Conservation (phyloP, 2,888 invertebrate species). For the Amblyjoppa proteus region DNA sequence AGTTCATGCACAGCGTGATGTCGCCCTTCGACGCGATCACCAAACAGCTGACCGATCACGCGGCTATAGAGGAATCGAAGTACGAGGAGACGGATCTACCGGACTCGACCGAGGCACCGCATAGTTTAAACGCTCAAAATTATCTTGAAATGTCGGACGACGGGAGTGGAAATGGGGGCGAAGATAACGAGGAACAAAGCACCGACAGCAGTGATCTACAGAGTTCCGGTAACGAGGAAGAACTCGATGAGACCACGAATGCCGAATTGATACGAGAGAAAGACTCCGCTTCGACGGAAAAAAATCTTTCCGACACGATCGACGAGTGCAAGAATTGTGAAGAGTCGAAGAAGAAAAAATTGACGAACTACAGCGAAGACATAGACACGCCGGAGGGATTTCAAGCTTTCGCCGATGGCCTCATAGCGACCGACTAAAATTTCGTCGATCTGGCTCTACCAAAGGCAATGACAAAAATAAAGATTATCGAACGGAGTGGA, state of each 20-base stretch:
- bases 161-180: slow-evolving; percentile 12
- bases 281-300: slow-evolving; percentile 56
- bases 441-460: neutral
- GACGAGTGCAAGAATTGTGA: slow-evolving; percentile 52
- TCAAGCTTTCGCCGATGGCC: slow-evolving; percentile 77
- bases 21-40: slow-evolving; percentile 79
- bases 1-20: slow-evolving; percentile 76
- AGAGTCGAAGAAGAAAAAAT: slow-evolving; percentile 36
- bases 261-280: slow-evolving; percentile 66
- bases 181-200: slow-evolving; percentile 52
- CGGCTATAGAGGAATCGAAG: slow-evolving; percentile 75
- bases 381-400: slow-evolving; percentile 79
- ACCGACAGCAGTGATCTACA: neutral
- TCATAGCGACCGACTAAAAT: slow-evolving; percentile 73
- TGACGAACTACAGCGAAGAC: slow-evolving; percentile 63
- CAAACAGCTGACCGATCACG: slow-evolving; percentile 79
- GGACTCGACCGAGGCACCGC: slow-evolving; percentile 50
- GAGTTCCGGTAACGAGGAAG: slow-evolving; percentile 1
- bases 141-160: slow-evolving; percentile 63
- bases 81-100: slow-evolving; percentile 62
- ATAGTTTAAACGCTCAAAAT: slow-evolving; percentile 73
- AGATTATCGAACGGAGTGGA: neutral
- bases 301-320: slow-evolving; percentile 34
- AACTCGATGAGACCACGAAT: slow-evolving; percentile 50
- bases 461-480: slow-evolving; percentile 10